Conservation (phyloP, 2,888 invertebrate species). For the Drosophila dives region DNA sequence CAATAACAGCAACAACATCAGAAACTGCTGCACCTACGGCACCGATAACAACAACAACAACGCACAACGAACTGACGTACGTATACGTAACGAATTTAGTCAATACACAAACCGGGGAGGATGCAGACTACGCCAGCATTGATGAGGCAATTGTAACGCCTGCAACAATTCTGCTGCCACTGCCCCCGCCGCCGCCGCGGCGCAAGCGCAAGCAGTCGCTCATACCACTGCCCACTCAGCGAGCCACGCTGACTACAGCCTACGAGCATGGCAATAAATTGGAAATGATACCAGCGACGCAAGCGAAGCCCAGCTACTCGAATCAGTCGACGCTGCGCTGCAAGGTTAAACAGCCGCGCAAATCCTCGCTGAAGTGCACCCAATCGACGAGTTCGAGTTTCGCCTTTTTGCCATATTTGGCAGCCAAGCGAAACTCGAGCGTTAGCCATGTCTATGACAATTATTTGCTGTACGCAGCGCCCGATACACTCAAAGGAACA, state of each 20-base stretch:
- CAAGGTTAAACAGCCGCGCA: conserved; percentile 53
- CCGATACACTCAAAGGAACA: conserved; percentile 44
- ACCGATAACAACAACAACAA: conserved; percentile 32
- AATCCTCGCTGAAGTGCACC: conserved; percentile 75
- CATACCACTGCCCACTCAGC: conserved; percentile 73
- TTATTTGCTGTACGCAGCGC: conserved; percentile 80
- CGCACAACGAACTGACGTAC: conserved; percentile 84
- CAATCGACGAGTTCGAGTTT: conserved; percentile 83
- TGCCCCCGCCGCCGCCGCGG: conserved; percentile 80
- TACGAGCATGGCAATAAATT: conserved; percentile 76
- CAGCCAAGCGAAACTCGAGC: conserved; percentile 83
- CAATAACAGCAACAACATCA: conserved; percentile 25
- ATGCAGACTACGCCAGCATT: conserved; percentile 66
- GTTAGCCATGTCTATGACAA: conserved; percentile 84
- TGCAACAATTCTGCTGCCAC: conserved; percentile 12
- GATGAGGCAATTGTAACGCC: conserved; percentile 48
- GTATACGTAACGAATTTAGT: conserved; percentile 84
- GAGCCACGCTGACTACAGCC: conserved; percentile 58
- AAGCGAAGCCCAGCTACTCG: conserved; percentile 72
- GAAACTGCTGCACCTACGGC: conserved; percentile 42
- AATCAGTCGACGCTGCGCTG: conserved; percentile 82
- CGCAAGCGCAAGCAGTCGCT: conserved; percentile 83
- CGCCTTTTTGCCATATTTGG: conserved; percentile 81
- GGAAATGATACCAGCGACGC: conserved; percentile 68
- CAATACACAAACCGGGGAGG: conserved; percentile 63